phyloP scores from a whole-genome alignment of 2,888 invertebrate genomes.

The Stenotaenia linearis region DNA sequence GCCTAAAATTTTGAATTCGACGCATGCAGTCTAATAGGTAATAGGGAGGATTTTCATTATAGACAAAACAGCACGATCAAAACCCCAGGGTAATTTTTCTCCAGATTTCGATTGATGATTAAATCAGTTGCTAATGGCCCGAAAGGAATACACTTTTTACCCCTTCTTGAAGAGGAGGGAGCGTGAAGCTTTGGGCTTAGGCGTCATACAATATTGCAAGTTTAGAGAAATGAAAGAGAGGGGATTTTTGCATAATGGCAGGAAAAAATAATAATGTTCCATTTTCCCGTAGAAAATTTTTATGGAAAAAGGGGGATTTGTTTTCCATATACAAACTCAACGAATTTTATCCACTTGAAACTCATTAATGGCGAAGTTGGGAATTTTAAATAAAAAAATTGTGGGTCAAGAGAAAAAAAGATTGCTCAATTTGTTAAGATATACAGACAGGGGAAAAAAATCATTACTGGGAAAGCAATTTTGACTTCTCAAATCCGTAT shows the following conservation, averaged over 20 bases:
- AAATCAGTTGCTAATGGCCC: slow-evolving; percentile 24
- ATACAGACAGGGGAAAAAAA: neutral
- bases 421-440: neutral
- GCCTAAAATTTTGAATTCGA: neutral
- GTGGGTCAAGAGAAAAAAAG: neutral
- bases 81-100: slow-evolving; percentile 8
- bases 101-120: slow-evolving; percentile 19
- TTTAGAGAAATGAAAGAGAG: slow-evolving; percentile 21
- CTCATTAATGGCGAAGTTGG: neutral
- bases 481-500: neutral
- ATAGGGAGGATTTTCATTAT: slow-evolving; percentile 7
- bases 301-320: slow-evolving; percentile 22
- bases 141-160: slow-evolving; percentile 24
- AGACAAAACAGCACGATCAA: neutral
- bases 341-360: slow-evolving; percentile 19
- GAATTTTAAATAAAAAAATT: neutral
- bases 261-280: slow-evolving; percentile 20
- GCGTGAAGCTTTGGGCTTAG: neutral
- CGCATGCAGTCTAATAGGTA: neutral
- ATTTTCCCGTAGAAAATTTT: slow-evolving; percentile 5
- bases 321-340: slow-evolving; percentile 24
- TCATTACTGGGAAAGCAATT: neutral
- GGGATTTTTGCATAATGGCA: slow-evolving; percentile 24
- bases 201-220: neutral
- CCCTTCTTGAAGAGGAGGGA: neutral